Conservation (phyloP, 2,797 vertebrate genomes). For the Phrynocephalus guinanensis region DNA sequence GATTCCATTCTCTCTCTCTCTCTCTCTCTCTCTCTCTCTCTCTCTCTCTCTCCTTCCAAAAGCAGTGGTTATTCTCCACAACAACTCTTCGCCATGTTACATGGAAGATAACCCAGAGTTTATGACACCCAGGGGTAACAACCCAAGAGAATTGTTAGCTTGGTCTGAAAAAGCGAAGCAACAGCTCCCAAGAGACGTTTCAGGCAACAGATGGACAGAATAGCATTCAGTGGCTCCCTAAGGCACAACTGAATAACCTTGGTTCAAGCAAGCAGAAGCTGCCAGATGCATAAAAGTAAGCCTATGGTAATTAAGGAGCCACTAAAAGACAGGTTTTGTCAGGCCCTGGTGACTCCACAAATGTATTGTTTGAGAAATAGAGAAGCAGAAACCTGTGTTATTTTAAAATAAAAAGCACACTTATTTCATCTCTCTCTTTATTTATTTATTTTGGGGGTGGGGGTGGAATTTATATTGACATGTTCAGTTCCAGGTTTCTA, state of each 20-base stretch:
- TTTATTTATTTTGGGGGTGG: too few species aligned
- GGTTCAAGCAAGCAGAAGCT: constrained; percentile 63
- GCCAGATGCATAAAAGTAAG: constrained; percentile 61
- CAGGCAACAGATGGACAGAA: constrained; percentile 72
- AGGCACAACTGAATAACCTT: constrained; percentile 68
- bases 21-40: constrained; percentile 62
- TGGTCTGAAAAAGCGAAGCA: constrained; percentile 64
- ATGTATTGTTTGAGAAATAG: constrained; percentile 34
- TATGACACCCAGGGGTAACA: constrained; percentile 70
- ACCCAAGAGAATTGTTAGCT: constrained; percentile 71
- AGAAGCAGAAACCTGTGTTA: not conserved
- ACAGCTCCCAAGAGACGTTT: constrained; percentile 69
- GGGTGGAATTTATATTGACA: not conserved
- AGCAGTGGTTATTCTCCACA: constrained; percentile 68
- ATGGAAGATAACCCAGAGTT: constrained; percentile 72
- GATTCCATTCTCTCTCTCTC: constrained; percentile 56
- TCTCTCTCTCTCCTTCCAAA: constrained; percentile 56
- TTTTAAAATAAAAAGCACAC: not conserved
- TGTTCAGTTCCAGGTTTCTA: not conserved
- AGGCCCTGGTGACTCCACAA: constrained; percentile 24
- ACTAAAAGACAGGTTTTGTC: not conserved
- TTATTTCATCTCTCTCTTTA: too few species aligned
- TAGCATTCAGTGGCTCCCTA: constrained; percentile 59
- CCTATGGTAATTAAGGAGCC: not conserved
- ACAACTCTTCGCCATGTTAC: constrained; percentile 66